phyloP scores from a whole-genome alignment of 2,888 invertebrate species.

The Eurytoma californica region DNA sequence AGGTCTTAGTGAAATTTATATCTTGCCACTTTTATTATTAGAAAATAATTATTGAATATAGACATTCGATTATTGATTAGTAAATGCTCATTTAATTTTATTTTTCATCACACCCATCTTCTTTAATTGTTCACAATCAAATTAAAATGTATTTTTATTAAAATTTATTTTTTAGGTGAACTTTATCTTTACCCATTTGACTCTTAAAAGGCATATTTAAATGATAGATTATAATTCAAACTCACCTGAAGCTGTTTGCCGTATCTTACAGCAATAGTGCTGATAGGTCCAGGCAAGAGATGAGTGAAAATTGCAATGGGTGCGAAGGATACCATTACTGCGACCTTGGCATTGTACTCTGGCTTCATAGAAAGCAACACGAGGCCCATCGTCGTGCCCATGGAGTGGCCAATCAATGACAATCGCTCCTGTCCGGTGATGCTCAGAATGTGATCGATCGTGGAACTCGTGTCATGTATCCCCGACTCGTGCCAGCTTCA shows the following conservation, averaged over 20 bases:
- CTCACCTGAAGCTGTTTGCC: constrained; percentile 64
- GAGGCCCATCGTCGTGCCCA: constrained; percentile 65
- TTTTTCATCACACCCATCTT: too few relatives aligned
- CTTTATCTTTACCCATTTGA: too few relatives aligned
- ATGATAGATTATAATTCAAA: not conserved
- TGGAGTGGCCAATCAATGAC: constrained; percentile 66
- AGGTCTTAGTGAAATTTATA: too few relatives aligned
- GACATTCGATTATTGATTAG: too few relatives aligned
- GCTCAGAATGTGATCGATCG: constrained; percentile 64
- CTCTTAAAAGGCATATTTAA: too few relatives aligned
- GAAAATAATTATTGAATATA: too few relatives aligned
- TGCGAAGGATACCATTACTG: constrained; percentile 63
- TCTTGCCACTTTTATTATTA: too few relatives aligned
- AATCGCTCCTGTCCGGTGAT: constrained; percentile 61
- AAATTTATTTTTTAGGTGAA: too few relatives aligned
- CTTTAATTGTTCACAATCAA: too few relatives aligned
- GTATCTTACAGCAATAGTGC: constrained; percentile 61
- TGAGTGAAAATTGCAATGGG: constrained; percentile 66
- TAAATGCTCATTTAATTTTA: too few relatives aligned
- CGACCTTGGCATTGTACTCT: constrained; percentile 66
- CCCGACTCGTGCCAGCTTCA: constrained; percentile 68
- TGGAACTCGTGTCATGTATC: constrained; percentile 62
- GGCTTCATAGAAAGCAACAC: constrained; percentile 66
- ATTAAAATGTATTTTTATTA: too few relatives aligned
- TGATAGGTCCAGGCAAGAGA: constrained; percentile 62